Base-by-base conservation (phyloP, 2,888 invertebrate species). In the Caenorhabditis imperialis region DNA sequence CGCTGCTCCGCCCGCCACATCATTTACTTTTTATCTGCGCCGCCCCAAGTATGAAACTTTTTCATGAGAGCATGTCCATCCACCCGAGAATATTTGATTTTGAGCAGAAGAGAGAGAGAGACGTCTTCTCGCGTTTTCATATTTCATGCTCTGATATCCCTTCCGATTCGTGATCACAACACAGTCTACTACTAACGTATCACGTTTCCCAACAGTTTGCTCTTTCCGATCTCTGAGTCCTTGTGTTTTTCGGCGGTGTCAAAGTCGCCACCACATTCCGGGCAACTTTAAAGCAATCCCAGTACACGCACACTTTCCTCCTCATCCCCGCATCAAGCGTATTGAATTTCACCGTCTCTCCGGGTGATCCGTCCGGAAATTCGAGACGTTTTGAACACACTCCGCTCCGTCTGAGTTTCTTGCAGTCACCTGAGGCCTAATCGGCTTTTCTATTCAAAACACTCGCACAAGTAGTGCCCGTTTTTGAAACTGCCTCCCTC, bases 1-100 rank as follows among this genome's bases (percentile, higher is more conserved):
- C 20, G 33, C 22, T n/a, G 45, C 48, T 10, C 38, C 47, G 38
- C 27, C 30, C 30, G 30, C 30, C 30, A 30, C 63, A 65, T 55
- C 55, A 65, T 65, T 65, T 65, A 65, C 63, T 65, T 65, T 65
- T 65, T 65, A 65, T 65, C 63, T 65, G 35, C 20, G 20, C n/a
- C n/a, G n/a, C n/a, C n/a, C 35, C 38, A 50, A 33, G 48, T 10
- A 48, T 25, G 33, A 55, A 55, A 48, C 47, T 55, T 65, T 45
- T 62, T 62, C 53, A 25, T 18, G 35, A 40, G 35, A 12, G 42
- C 25, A 27, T 16, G 40, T 6, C 14, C 16, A 25, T 33, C 48
- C 30, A 20, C 4, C 22, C 27, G 10, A 54, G 63, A 63, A 63
- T 63, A 63, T 63, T 54, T 53, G 60, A 60, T 60, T 50, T 38